Base-by-base conservation (phyloP, 1,140 invertebrate genomes). In the Zaprionus capensis region DNA sequence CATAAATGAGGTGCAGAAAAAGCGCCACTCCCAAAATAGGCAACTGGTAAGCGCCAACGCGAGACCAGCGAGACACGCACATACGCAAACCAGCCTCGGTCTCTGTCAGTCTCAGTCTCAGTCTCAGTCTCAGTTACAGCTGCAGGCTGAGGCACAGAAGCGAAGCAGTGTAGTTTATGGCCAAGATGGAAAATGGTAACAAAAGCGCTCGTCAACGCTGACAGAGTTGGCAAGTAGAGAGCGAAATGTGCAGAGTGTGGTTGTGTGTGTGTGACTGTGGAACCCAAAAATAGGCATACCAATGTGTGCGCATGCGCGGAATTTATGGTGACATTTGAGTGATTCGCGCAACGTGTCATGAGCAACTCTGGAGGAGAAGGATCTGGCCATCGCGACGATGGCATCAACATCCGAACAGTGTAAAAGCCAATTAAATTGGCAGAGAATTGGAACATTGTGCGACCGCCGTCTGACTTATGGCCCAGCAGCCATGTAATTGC, bases 291-390 rank as follows among this genome's bases (percentile, higher is more conserved):
- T 85, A 87, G 84, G 84, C 88, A 91, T 91, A 82, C 88, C 88
- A 61, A 91, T 91, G 88, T 88, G 88, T 91, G 83, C 88, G 88
- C 88, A 91, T 87, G 88, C 72, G 81, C 75, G 88, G 88, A 91
- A 91, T 91, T 91, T 91, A 91, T 91, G 88, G 88, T 87, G 88
- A 91, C 88, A 91, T 91, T 82, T 91, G 84, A 88, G 84, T 88
- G 88, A 90, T 90, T 90, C 85, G 81, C 78, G 70, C 82, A 83
- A 90, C 85, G 85, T 90, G 85, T 74, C 71, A 74, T 78, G 69
- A 63, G 68, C 78, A 65, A 78, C 67, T 82, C 55, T 68, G 69
- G 76, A 34, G 31, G 31, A 34, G 31, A 34, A 53, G 66, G 64
- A 73, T 67, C 64, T 36, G 41, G 31, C 44, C n/a, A 5, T 11